Conservation (phyloP, 2,113 vertebrate species). For the Neogale vison region DNA sequence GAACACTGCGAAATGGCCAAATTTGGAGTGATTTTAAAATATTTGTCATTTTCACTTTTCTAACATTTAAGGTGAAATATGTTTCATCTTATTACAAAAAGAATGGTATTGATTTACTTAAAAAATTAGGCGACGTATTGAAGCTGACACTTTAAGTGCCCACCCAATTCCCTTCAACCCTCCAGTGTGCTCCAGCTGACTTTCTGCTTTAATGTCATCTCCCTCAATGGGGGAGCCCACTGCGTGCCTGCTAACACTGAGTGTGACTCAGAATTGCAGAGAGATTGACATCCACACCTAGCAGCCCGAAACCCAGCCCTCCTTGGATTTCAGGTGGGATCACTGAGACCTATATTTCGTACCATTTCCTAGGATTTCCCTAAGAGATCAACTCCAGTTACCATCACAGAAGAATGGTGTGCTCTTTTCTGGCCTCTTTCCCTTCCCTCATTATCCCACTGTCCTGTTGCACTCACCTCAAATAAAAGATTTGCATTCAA, state of each 20-base stretch:
- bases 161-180: neutral
- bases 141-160: neutral
- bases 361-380: neutral
- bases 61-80: neutral
- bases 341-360: neutral
- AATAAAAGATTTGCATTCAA: neutral
- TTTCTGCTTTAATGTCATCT: neutral
- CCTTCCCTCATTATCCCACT: neutral
- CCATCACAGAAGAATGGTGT: neutral
- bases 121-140: neutral
- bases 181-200: neutral
- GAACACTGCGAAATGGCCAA: neutral
- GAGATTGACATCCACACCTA: neutral
- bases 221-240: accelerated
- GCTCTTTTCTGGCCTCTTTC: neutral
- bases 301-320: neutral
- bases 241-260: accelerated
- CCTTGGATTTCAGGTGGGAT: neutral
- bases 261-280: neutral
- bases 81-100: neutral
- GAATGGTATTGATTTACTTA: neutral
- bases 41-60: neutral
- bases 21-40: neutral
- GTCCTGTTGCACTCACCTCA: neutral
- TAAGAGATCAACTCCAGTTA: neutral